Percentiles rank a stretch among this genome's conserved stretches.
These are phyloP conservation scores for Trichonephila clavata DNA, from an alignment of 1,140 invertebrate genomes.

Conservation along the genomic window DNA sequence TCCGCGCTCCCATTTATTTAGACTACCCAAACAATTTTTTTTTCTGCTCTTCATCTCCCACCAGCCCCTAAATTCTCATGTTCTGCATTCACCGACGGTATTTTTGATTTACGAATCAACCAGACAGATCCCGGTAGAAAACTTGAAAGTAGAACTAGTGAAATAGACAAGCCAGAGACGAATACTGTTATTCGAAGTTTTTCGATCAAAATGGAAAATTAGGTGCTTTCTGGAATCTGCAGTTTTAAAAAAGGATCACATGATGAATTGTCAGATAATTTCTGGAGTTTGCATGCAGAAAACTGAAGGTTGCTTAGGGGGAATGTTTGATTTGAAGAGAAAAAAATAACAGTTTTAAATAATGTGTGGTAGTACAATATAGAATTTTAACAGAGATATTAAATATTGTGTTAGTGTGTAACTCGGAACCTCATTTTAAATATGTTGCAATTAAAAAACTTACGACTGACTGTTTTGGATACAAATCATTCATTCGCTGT, in stretches of 20 bases:
- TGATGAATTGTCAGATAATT: too few relatives aligned
- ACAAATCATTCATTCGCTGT: too few relatives aligned
- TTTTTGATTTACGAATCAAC: slow-evolving; percentile 32
- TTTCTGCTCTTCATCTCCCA: background rate
- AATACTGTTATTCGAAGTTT: background rate
- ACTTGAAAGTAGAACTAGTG: background rate
- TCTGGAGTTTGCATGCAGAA: too few relatives aligned
- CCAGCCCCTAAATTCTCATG: slow-evolving; percentile 38
- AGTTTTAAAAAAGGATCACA: background rate
- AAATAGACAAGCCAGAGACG: background rate
- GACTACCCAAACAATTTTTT: slow-evolving; percentile 70
- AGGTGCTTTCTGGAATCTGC: background rate
- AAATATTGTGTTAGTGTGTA: too few relatives aligned
- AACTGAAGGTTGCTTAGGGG: too few relatives aligned
- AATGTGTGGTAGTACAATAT: too few relatives aligned
- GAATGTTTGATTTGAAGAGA: too few relatives aligned
- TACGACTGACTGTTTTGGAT: too few relatives aligned
- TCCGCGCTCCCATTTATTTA: slow-evolving; percentile 60
- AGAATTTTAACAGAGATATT: too few relatives aligned
- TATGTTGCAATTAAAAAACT: too few relatives aligned
- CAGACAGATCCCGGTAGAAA: background rate
- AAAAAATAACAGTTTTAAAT: too few relatives aligned
- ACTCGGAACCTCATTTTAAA: too few relatives aligned
- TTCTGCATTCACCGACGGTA: slow-evolving; percentile 28
- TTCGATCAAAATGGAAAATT: background rate